Evolutionary conservation across 2,113 vertebrate species (phyloP), one percentile per base, ranked within the genome.

Genomic region (Sterna hirundo): DNA sequence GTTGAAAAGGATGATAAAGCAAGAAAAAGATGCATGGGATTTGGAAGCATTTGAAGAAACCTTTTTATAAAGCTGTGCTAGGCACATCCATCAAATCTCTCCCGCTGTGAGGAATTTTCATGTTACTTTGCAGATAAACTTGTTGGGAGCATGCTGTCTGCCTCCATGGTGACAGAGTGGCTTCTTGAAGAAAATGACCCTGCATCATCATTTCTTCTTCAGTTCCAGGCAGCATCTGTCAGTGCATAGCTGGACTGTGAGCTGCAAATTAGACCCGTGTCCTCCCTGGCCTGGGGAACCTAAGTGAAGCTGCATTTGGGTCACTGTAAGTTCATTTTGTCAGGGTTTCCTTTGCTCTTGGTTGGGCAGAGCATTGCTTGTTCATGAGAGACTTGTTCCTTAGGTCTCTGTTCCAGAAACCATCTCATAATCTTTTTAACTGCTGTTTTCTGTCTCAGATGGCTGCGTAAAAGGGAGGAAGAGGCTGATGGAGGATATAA

Each of bases 1-100:
- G 89, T 95, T 96, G 84, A 97, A 96, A 95, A 91, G 89, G 86
- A 93, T 80, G 91, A 96, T 96, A 97, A 96, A 96, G 88, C 60
- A 96, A 88, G 87, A 93, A 95, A 96, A 88, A 95, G 92, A 92
- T 97, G 71, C 86, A 89, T 80, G 51, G 96, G 97, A 95, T 96
- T 94, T 96, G 72, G 90, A 95, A 93, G 72, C 79, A 94, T 94
- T 96, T 95, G 85, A 96, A 96, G 90, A 95, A 97, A 94, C 49
- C 70, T 91, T 91, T 94, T 90, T 91, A 94, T 94, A 87, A 96
- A 96, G 78, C 93, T 92, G 88, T 93, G 44, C 38, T 61, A 74
- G 57, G 38, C 58, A n/a, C 47, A 13, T 51, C 47, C 58, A 8
- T 64, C 58, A 72, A 54, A 38, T 46, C 25, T 64, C 83, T 44